Conservation (phyloP, 2,113 vertebrate genomes). For the Fregata magnificens region DNA sequence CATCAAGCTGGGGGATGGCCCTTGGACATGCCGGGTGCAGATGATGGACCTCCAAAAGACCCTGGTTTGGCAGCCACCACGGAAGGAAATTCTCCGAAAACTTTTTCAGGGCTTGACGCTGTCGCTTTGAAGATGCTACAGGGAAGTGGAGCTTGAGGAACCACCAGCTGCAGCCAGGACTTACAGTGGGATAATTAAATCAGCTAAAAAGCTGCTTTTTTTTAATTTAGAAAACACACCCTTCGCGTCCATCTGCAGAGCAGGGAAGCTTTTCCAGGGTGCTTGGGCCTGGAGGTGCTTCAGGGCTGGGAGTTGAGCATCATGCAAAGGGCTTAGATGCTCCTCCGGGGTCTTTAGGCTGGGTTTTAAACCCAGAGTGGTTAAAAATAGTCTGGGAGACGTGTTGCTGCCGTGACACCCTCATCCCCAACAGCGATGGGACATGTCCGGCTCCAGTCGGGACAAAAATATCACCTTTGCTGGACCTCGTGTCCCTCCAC, state of each 20-base stretch:
- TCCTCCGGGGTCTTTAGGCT: neutral
- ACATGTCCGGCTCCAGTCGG: rapidly evolving
- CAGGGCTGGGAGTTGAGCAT: neutral
- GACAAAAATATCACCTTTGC: rapidly evolving
- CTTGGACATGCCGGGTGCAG: rapidly evolving
- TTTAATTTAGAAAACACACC: neutral
- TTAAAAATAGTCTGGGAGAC: neutral
- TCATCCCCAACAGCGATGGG: rapidly evolving
- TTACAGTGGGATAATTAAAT: neutral
- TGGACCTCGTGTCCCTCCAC: neutral
- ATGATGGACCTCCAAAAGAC: neutral
- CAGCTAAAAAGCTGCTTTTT: neutral
- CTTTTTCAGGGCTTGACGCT: rapidly evolving
- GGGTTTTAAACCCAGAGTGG: neutral
- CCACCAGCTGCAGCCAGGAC: neutral
- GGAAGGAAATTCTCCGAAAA: rapidly evolving
- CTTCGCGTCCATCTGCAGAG: neutral
- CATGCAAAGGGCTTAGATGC: neutral
- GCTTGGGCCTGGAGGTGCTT: neutral
- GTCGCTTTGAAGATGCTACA: rapidly evolving
- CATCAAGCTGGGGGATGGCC: rapidly evolving
- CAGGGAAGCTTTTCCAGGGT: neutral
- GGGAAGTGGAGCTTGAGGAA: neutral
- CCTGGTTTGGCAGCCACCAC: neutral
- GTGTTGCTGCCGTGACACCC: rapidly evolving